Conservation (phyloP, 2,888 invertebrate genomes). For the Noctua janthina region DNA sequence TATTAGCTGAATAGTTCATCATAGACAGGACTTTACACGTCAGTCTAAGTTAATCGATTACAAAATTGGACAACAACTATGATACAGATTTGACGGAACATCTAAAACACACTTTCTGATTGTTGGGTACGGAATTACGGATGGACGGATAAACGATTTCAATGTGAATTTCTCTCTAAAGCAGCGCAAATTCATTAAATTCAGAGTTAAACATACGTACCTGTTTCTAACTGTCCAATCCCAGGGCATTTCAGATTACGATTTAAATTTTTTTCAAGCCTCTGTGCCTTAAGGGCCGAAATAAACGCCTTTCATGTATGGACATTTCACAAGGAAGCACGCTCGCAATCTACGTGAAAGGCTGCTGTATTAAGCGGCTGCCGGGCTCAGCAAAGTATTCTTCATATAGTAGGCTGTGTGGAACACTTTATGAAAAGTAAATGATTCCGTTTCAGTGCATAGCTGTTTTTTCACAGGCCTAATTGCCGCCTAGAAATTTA, state of each 20-base stretch:
- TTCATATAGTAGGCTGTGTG: slow-evolving; percentile 55
- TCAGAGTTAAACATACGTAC: neutral
- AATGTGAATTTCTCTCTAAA: neutral
- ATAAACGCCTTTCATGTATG: slow-evolving; percentile 41
- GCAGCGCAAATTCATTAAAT: neutral
- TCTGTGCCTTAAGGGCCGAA: neutral
- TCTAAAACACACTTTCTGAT: neutral
- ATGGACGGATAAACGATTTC: neutral
- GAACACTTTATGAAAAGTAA: slow-evolving; percentile 54
- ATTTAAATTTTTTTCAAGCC: neutral
- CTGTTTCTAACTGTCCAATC: neutral
- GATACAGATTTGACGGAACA: neutral
- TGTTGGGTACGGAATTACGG: neutral
- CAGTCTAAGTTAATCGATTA: neutral
- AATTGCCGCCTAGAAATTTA: slow-evolving; percentile 86
- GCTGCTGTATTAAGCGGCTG: slow-evolving; percentile 35
- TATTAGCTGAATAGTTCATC: neutral
- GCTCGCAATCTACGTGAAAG: slow-evolving; percentile 58
- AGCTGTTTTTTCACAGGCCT: slow-evolving; percentile 75
- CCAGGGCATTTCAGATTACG: slow-evolving; percentile 4
- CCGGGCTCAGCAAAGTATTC: slow-evolving; percentile 28
- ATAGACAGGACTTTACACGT: neutral
- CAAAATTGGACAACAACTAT: neutral
- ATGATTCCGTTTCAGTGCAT: neutral
- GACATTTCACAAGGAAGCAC: slow-evolving; percentile 30